Conservation (phyloP, 2,113 vertebrate genomes). For the Oncorhynchus kisutch region DNA sequence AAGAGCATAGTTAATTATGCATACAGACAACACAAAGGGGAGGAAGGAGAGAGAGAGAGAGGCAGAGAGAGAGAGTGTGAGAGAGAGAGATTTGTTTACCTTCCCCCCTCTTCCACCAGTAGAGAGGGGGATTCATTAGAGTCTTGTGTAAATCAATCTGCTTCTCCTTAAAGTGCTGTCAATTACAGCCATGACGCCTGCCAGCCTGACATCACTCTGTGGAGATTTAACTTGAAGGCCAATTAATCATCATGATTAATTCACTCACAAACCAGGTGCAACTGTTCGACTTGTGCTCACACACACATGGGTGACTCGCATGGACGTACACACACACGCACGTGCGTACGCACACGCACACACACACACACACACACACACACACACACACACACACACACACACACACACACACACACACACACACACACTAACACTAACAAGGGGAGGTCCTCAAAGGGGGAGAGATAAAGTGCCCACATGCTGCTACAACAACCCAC, state of each 20-base stretch:
- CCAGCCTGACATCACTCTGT: constrained; percentile 77
- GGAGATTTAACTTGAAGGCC: constrained; percentile 79
- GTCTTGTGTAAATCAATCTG: constrained; percentile 79
- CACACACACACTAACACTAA: background rate
- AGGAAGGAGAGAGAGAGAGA: background rate
- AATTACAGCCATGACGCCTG: constrained; percentile 74
- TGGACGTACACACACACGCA: background rate
- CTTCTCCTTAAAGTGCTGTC: constrained; percentile 78
- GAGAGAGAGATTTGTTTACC: constrained; percentile 64
- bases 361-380: background rate
- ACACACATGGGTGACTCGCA: background rate
- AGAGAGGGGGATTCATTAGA: constrained; percentile 74
- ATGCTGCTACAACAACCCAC: no score
- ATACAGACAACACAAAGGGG: background rate
- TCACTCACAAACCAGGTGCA: constrained; percentile 76
- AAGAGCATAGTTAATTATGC: background rate
- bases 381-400: background rate
- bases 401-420: background rate
- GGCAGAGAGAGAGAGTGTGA: background rate
- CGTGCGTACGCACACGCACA: background rate
- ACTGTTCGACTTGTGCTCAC: constrained; percentile 65
- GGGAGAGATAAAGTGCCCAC: no score
- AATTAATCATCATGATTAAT: constrained; percentile 83
- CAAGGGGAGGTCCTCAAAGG: no score
- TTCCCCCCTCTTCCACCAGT: constrained; percentile 61